These are phyloP conservation scores for Zaprionus capensis DNA, from an alignment of 1,140 invertebrate species.

Conservation along the genomic window DNA sequence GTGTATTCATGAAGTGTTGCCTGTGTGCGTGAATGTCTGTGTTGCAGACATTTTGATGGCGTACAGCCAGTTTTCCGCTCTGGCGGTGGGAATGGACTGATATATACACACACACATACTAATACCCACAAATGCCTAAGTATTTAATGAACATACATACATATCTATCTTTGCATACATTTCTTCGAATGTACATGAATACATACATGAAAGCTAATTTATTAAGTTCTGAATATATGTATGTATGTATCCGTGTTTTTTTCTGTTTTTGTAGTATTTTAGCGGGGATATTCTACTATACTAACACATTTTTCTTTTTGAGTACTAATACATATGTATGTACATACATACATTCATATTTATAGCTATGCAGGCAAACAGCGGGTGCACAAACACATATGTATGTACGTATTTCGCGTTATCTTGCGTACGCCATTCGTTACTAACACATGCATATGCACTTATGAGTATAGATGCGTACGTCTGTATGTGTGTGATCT, in stretches of 20 bases:
- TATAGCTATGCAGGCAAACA: background rate
- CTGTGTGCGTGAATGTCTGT: constrained; percentile 55
- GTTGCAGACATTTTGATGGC: constrained; percentile 69
- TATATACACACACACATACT: constrained; percentile 5
- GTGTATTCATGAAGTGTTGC: constrained; percentile 38
- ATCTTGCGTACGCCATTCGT: constrained; percentile 39
- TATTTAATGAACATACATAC: background rate
- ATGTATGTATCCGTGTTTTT: constrained; percentile 2
- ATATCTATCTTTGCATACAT: constrained; percentile 5
- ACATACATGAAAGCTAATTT: background rate
- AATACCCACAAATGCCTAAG: background rate
- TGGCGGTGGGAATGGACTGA: constrained; percentile 43
- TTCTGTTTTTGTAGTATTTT: constrained; percentile 20
- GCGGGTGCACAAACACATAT: background rate
- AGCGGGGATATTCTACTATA: constrained; percentile 1
- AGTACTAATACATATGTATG: background rate
- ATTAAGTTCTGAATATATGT: background rate
- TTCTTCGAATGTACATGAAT: background rate
- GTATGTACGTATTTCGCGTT: constrained; percentile 31
- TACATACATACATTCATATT: background rate
- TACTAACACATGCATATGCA: constrained; percentile 1
- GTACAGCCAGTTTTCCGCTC: constrained; percentile 76
- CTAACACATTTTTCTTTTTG: constrained; percentile 16
- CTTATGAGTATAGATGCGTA: background rate
- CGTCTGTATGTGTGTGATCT: constrained; percentile 29